Percentiles rank a stretch among this genome's conserved stretches.
Conservation (phyloP, 2,113 vertebrate species). For the Haemorhous mexicanus region DNA sequence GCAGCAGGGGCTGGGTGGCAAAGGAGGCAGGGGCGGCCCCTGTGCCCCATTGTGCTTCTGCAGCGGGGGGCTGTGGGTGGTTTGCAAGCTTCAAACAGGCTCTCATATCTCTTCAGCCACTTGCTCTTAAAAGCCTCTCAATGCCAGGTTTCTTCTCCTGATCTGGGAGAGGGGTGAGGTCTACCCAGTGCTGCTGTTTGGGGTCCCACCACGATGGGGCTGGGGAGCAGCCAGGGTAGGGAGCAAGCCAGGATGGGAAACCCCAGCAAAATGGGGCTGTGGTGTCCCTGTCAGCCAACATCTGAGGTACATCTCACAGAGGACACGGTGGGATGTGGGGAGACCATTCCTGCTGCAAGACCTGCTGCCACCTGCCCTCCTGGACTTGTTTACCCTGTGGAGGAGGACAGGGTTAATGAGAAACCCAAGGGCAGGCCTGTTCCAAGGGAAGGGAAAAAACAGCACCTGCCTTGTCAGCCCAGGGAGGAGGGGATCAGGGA, state of each 20-base stretch:
- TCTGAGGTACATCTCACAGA: rapidly evolving
- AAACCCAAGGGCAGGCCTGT: neutral
- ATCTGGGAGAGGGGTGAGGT: neutral
- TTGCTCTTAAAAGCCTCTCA: neutral
- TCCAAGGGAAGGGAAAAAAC: neutral
- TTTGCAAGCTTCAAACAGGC: neutral
- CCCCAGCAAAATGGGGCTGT: rapidly evolving
- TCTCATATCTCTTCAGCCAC: neutral
- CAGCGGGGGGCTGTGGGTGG: neutral
- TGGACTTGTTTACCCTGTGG: neutral
- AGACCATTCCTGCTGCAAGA: neutral
- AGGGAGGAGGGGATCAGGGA: rapidly evolving
- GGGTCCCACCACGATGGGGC: neutral
- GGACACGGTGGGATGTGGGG: neutral
- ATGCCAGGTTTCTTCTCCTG: neutral
- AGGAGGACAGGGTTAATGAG: neutral
- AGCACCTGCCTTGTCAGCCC: neutral
- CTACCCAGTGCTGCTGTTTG: neutral
- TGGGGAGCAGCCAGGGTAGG: neutral
- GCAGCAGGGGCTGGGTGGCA: neutral
- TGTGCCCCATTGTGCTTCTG: neutral
- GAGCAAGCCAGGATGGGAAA: neutral
- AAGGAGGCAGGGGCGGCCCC: neutral
- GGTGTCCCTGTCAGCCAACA: neutral
- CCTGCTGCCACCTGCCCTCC: neutral